Evolutionary conservation across 2,797 vertebrate species (phyloP), one percentile per base, ranked within the genome.

Genomic region (Myotis daubentonii): DNA sequence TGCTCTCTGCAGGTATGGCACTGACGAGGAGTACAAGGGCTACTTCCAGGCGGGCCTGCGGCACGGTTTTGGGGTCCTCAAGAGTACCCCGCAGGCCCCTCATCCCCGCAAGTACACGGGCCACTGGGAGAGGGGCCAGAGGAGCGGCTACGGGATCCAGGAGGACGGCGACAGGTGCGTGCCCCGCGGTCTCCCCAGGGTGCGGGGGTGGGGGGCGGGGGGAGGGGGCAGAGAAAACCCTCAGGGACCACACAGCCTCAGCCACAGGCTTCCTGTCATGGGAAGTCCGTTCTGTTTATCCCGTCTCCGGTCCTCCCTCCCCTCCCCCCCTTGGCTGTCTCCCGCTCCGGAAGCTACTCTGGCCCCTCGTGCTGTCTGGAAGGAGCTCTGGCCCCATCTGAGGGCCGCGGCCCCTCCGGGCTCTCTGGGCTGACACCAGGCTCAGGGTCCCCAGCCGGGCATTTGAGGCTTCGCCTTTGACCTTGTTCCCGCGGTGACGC

Each of bases 11-110:
- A 99, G 98, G 97, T 98, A 98, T 0, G 87, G 98, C 51, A 98
- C 97, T 0, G 97, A 97, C 0, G 62, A 95, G 53, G 98, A 98
- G 53, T 99, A 99, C 97, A 98, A 98, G 87, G 98, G 98, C 4
- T 98, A 98, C 90, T 98, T 98, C 91, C 96, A 92, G 88, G 97
- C 95, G 0, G 86, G 98, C 0, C 1, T 98, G 86, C 97, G 98
- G 1, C 98, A 99, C 0, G 98, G 98, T 0, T 99, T 99, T 25
- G 98, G 98, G 23, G 93, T 99, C 76, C 90, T 99, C 4, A 98
- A 98, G 91, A 98, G 89, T 0, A 1, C 84, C 15, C 94, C 88
- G 0, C 90, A 95, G 22, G 89, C 95, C 1, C 53, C 97, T 1
- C 93, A 70, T 15, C 91, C 97, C 0, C 98, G 97, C 89, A 98